Evolutionary conservation across 1,140 invertebrate species (phyloP), one percentile per base, ranked within the genome.

Genomic region (Dendroctonus ponderosae): DNA sequence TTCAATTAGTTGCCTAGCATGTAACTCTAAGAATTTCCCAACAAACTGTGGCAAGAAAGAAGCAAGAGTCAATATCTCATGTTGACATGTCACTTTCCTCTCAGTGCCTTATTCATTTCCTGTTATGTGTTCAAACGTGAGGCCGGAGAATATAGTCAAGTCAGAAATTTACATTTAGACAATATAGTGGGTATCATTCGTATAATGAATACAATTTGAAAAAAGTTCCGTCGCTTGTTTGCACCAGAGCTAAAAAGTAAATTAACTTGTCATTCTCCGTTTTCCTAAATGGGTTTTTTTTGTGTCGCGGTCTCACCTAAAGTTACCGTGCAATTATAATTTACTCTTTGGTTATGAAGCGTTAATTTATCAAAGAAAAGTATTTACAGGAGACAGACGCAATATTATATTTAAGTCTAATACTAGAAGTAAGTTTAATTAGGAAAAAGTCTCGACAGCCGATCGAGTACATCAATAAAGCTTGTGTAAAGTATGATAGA

Each of bases 1-100:
- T 26, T 26, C 26, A 26, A 26, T 26, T 26, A 54, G 39, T 54
- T 54, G 52, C 39, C 12, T 42, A 58, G 44, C 42, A 42, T 58
- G 41, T 43, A 8, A 8, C 15, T 14, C 37, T 15, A 43, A 44
- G 56, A 43, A 43, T 59, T 42, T 37, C 5, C 5, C 12, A 6
- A 50, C 41, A 62, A 62, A 53, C 7, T 8, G 41, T 37, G 41
- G 43, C 37, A 56, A 56, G 50, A 41, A 64, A 64, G 43, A 50
- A 53, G 52, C 42, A 56, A 66, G 58, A 66, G 63, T 58, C 63
- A 66, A 66, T 66, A 66, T 66, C 53, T 66, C 63, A 66, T 42
- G 63, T 59, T 66, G 63, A 52, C 63, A 66, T 66, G 63, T 66
- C 51, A 53, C 48, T 59, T 51, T 66, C 63, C 53, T 59, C 53